phyloP scores from a whole-genome alignment of 92 coral and sea anemone species.

The Scolanthus callimorphus region DNA sequence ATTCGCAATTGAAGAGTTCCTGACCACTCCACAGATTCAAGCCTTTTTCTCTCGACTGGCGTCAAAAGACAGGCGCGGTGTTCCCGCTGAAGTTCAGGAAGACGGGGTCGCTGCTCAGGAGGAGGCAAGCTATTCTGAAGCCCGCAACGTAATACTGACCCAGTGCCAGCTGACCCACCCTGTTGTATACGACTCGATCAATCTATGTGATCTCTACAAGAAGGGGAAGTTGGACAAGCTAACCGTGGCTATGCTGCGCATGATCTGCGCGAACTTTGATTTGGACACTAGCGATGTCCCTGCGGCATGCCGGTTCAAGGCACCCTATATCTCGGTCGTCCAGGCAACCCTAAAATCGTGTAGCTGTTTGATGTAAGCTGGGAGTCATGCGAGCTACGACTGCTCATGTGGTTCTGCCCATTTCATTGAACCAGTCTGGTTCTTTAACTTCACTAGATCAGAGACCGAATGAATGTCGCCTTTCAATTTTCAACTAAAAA shows the following conservation, averaged over 20 bases:
- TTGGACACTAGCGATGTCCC: background rate
- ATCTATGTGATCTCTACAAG: background rate
- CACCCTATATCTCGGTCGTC: background rate
- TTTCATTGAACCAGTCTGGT: too few relatives aligned
- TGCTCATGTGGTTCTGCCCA: too few relatives aligned
- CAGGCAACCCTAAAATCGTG: too few relatives aligned
- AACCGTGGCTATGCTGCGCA: background rate
- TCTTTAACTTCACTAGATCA: too few relatives aligned
- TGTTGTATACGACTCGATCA: background rate
- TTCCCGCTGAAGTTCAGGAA: background rate
- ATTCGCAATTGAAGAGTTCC: conserved; percentile 30
- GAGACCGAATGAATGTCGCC: too few relatives aligned
- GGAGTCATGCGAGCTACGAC: too few relatives aligned
- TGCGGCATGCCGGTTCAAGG: background rate
- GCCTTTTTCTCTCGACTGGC: conserved; percentile 56
- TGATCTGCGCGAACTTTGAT: background rate
- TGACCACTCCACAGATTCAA: conserved; percentile 47
- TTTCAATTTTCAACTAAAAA: too few relatives aligned
- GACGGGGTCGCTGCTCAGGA: conserved; percentile 10
- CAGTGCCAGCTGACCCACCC: background rate
- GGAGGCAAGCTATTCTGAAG: background rate
- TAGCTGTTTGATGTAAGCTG: too few relatives aligned
- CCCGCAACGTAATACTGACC: background rate
- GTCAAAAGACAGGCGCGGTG: conserved; percentile 18
- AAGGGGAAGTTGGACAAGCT: background rate